Evolutionary conservation across 2,888 invertebrate species (phyloP), one percentile per base, ranked within the genome.

Genomic region (Ashinkailepas kermadecensis): DNA sequence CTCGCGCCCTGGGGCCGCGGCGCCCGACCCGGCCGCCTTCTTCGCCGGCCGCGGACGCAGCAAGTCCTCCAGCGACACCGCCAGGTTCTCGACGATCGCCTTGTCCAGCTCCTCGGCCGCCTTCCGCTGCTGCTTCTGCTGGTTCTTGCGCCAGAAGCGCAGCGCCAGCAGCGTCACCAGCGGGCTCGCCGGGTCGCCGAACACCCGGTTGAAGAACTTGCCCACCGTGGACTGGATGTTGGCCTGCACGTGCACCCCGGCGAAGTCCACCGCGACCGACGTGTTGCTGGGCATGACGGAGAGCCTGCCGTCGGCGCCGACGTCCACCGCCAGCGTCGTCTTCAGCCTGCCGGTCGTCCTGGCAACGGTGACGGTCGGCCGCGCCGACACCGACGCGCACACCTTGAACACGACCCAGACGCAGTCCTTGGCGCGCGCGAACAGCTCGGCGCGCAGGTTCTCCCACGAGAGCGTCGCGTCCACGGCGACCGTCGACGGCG

Each of bases 401-500:
- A 62, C 13, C 59, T 13, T 62, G 59, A 62, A 8, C 15, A 62
- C 18, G 11, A 62, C 9, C 59, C 13, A 4, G 4, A 12, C 18
- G 13, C 59, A 62, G 11, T 62, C 13, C 13, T 62, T 62, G 59
- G 13, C 9, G 59, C 59, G 59, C 11, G 59, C 59, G 15, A 18
- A 62, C 4, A 62, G 4, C 4, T 15, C 59, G 11, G 59, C 59
- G 11, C 11, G 4, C 11, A 62, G 59, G 59, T 62, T 13, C 15
- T 12, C 4, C 59, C 59, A 62, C 4, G 59, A 62, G 59, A 62
- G 9, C 59, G 11, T 8, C 15, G 13, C 59, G 13, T 62, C 59
- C 11, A 62, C 91, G 91, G 70, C 90, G 88, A 81, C 92, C 92
- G 39, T 91, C 91, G 67, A 90, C 91, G 85, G 91, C 90, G 87